Evolutionary conservation across 1,140 invertebrate species (phyloP), one percentile per base, ranked within the genome.

Genomic region (Frieseomelitta varia): DNA sequence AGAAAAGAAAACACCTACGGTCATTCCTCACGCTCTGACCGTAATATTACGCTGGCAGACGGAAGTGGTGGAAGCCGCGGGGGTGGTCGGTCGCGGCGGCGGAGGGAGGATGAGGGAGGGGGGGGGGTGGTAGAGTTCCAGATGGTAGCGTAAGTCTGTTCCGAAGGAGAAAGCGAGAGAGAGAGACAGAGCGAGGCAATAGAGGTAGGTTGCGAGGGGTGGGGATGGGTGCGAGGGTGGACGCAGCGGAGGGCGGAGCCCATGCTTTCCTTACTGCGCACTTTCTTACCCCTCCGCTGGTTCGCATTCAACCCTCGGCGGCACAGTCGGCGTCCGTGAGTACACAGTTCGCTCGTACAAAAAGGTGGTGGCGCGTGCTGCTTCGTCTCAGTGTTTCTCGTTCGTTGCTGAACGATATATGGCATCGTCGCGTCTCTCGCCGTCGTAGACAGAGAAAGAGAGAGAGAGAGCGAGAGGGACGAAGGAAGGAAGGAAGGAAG

Each of bases 241-340:
- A 53, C 69, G 80, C 75, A 58, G 34, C 19, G 78, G 86, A 78
- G 80, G 89, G 87, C 78, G 91, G 83, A 80, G 85, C 91, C 86
- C 86, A 88, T 92, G 89, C 88, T 92, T 91, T 92, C 89, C 91
- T 92, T 91, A 92, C 91, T 92, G 92, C 92, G 93, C 93, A 93
- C 89, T 93, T 93, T 93, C 93, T 93, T 93, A 92, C 90, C 92
- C 91, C 92, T 90, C 90, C 89, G 89, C 79, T 39, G 81, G 67
- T 71, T 83, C 68, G 86, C 85, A 79, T 87, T 88, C 85, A 88
- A 87, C 91, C 86, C 86, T 82, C 87, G 79, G 68, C 87, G 79
- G 68, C 75, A 85, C 78, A 71, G 63, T n/a, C 72, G 77, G 34
- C 74, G 55, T 21, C n/a, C 77, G 75, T 53, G 61, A 53, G 21